Percentiles rank a stretch among this genome's conserved stretches.
These are phyloP conservation scores for Oedothorax gibbosus DNA, from an alignment of 1,140 invertebrate genomes.

Conservation along the genomic window DNA sequence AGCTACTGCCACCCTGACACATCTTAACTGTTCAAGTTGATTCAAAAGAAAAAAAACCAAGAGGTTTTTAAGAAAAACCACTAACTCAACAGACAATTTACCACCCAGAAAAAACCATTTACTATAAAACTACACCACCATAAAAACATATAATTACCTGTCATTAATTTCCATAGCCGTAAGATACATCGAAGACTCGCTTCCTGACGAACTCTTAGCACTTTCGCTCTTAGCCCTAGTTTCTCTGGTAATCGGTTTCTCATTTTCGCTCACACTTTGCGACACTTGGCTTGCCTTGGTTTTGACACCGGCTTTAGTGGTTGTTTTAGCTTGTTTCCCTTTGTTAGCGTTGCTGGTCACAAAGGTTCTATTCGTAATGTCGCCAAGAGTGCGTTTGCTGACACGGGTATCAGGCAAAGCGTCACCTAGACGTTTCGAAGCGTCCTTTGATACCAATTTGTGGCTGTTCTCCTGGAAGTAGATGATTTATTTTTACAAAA, in stretches of 20 bases:
- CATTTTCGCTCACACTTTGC: not conserved
- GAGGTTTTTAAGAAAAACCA: no score
- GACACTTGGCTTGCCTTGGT: no score
- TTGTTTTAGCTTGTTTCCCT: not conserved
- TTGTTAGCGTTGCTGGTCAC: not conserved
- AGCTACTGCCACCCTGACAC: no score
- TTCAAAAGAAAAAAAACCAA: no score
- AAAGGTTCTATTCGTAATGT: conserved; percentile 31
- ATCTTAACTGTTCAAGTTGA: no score
- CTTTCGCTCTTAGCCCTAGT: not conserved
- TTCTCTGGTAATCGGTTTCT: not conserved
- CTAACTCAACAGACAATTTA: not conserved
- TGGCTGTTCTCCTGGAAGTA: not conserved
- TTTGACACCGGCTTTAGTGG: not conserved
- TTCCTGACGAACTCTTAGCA: conserved; percentile 9
- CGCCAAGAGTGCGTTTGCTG: conserved; percentile 40
- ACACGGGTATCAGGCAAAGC: not conserved
- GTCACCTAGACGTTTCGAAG: conserved; percentile 34
- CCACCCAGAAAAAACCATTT: not conserved
- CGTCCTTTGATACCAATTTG: conserved; percentile 9
- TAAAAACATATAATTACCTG: not conserved
- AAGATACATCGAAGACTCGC: not conserved
- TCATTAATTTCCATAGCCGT: conserved; percentile 18
- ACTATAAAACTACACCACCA: not conserved
- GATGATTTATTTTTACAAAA: no score